Conservation (phyloP, 2,888 invertebrate genomes). For the Stratiomys singularior region DNA sequence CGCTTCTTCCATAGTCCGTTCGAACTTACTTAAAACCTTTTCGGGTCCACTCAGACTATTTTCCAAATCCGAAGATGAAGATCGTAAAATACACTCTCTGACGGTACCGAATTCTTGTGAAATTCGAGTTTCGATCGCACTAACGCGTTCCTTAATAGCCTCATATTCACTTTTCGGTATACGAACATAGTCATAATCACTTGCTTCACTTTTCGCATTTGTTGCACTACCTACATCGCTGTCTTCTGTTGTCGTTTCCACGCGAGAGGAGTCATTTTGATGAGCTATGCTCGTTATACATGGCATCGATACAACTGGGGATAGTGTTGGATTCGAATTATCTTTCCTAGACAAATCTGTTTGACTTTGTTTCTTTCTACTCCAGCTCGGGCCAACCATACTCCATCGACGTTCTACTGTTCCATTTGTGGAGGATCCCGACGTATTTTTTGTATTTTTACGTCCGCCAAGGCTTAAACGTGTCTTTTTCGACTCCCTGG, state of each 20-base stretch:
- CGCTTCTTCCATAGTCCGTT: conserved; percentile 77
- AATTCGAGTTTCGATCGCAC: conserved; percentile 76
- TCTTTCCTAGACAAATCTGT: conserved; percentile 37
- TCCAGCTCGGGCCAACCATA: conserved; percentile 62
- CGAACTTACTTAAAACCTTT: conserved; percentile 77
- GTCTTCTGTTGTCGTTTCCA: conserved; percentile 53
- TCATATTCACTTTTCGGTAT: conserved; percentile 81
- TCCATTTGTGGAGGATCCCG: conserved; percentile 56
- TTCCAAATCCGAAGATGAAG: conserved; percentile 31
- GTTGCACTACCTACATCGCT: not conserved
- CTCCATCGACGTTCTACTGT: conserved; percentile 69
- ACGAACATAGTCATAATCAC: conserved; percentile 72
- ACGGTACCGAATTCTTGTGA: conserved; percentile 73
- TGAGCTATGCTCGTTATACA: conserved; percentile 49
- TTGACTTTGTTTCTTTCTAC: conserved; percentile 48
- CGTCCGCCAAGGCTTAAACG: conserved; percentile 56
- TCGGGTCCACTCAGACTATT: conserved; percentile 66
- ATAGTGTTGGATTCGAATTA: conserved; percentile 64
- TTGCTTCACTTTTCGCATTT: not conserved
- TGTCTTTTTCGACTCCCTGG: conserved; percentile 56
- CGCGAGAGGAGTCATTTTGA: not conserved
- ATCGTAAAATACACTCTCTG: conserved; percentile 30
- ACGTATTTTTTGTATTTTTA: conserved; percentile 54
- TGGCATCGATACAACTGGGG: conserved; percentile 66
- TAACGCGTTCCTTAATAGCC: conserved; percentile 79